Conservation (phyloP, 2,113 vertebrate genomes). For the Balaeniceps rex region DNA sequence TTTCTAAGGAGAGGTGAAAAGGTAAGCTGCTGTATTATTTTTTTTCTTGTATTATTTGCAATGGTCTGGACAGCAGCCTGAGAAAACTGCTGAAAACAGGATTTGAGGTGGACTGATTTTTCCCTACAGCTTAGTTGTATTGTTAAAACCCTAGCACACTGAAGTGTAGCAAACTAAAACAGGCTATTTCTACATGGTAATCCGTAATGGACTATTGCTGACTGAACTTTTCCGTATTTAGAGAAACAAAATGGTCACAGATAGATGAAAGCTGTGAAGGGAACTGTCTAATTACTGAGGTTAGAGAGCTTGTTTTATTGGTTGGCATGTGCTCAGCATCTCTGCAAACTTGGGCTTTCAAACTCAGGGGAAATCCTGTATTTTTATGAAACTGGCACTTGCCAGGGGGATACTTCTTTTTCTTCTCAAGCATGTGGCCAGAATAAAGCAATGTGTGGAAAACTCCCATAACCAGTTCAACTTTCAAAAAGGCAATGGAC, state of each 20-base stretch:
- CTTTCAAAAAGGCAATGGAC: background rate
- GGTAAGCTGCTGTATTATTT: background rate
- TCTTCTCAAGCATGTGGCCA: background rate
- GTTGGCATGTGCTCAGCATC: background rate
- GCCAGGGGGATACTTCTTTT: background rate
- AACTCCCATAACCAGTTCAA: background rate
- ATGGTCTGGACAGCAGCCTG: background rate
- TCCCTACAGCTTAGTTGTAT: background rate
- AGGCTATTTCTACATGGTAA: background rate
- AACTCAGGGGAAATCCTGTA: accelerated
- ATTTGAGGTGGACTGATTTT: background rate
- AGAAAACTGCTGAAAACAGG: background rate
- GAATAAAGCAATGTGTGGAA: background rate
- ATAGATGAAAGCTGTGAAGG: background rate
- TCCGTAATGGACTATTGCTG: background rate
- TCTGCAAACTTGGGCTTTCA: background rate
- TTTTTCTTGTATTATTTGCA: background rate
- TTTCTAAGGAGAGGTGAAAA: background rate
- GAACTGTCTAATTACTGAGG: background rate
- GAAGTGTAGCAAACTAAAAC: background rate
- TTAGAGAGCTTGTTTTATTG: background rate
- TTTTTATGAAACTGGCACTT: background rate
- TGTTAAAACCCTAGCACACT: background rate
- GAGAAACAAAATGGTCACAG: background rate
- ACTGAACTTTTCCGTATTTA: background rate